These are phyloP conservation scores for Achroia grisella DNA, from an alignment of 1,140 invertebrate genomes.

Conservation along the genomic window DNA sequence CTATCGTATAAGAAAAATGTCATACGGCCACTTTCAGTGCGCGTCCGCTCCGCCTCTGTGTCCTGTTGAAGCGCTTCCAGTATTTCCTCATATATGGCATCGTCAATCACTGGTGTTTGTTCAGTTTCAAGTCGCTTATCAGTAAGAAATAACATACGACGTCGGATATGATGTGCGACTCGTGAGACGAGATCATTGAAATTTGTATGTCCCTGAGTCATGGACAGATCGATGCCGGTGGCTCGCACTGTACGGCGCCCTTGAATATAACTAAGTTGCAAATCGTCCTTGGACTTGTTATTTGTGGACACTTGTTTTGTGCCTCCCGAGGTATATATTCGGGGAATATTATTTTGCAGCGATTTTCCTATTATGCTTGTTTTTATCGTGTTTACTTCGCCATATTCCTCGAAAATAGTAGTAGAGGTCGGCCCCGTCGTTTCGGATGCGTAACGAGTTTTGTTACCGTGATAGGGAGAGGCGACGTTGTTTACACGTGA, in stretches of 20 bases:
- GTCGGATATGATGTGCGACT: neutral
- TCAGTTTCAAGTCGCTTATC: conserved; percentile 1
- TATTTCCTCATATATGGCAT: conserved; percentile 22
- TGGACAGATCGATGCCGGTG: neutral
- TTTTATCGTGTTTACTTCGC: conserved; percentile 14
- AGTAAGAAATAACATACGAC: conserved; percentile 8
- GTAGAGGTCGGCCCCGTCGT: conserved; percentile 1
- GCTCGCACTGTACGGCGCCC: neutral
- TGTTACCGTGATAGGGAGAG: conserved; percentile 10
- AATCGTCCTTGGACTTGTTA: conserved; percentile 10
- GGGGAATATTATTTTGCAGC: conserved; percentile 6
- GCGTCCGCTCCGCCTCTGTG: conserved; percentile 8
- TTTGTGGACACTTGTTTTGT: conserved; percentile 10
- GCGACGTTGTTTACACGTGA: conserved; percentile 11
- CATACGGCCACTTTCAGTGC: conserved; percentile 6
- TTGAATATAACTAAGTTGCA: neutral
- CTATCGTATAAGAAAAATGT: conserved; percentile 26
- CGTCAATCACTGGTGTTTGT: neutral
- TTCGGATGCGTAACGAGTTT: conserved; percentile 5
- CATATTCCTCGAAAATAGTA: conserved; percentile 1
- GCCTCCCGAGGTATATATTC: conserved; percentile 2
- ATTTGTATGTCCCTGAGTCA: neutral
- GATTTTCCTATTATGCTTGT: conserved; percentile 5
- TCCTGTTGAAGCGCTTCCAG: conserved; percentile 17
- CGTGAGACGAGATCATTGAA: neutral